Evolutionary conservation across 1,140 invertebrate genomes (phyloP).

Genomic region (Leptopilina boulardi): DNA sequence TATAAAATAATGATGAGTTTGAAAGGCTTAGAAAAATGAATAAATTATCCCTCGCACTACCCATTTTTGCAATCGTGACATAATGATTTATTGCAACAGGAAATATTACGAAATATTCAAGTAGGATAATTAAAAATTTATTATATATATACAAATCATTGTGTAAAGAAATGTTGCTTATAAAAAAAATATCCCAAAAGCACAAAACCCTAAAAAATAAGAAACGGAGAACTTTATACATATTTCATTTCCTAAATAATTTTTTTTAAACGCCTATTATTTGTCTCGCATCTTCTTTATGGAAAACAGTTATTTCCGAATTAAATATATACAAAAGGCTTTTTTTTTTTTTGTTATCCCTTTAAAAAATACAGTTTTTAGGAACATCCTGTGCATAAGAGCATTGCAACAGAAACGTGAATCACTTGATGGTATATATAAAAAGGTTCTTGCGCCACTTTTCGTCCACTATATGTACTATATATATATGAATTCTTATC

Average conservation of each 20-base stretch:
- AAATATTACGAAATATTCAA: not conserved
- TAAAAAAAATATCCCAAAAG: no score
- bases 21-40: conserved; percentile 22
- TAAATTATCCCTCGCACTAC: conserved; percentile 9
- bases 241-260: no score
- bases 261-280: no score
- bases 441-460: conserved; percentile 20
- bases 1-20: no score
- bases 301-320: not conserved
- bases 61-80: not conserved
- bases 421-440: not conserved
- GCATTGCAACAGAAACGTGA: conserved; percentile 1
- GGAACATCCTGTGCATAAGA: not conserved
- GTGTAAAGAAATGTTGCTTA: no score
- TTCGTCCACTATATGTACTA: conserved; percentile 2
- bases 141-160: no score
- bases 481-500: conserved; percentile 2
- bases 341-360: not conserved
- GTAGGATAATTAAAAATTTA: no score
- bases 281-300: not conserved
- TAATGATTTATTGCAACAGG: not conserved
- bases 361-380: not conserved
- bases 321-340: not conserved
- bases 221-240: no score
- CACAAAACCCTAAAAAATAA: no score